Percentiles rank a stretch among this genome's conserved stretches.
phyloP scores from a whole-genome alignment of 2,888 invertebrate genomes.

The Nomada lathburiana region DNA sequence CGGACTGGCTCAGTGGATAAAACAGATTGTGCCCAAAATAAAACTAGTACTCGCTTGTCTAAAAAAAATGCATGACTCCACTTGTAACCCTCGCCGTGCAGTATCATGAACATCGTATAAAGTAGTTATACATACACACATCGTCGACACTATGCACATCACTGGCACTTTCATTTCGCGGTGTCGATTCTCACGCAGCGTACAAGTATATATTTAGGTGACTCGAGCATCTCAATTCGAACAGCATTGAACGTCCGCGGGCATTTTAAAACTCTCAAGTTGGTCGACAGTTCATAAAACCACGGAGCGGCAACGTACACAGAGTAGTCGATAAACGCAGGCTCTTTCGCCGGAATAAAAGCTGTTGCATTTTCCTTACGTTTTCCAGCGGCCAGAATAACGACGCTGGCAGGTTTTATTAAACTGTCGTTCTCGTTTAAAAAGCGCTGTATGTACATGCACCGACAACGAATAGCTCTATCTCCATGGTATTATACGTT shows the following conservation, averaged over 20 bases:
- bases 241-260: background rate
- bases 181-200: background rate
- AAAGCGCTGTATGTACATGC: constrained; percentile 9
- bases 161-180: background rate
- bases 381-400: constrained; percentile 38
- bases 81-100: too few relatives aligned
- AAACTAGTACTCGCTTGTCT: background rate
- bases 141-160: too few relatives aligned
- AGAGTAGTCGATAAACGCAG: constrained; percentile 38
- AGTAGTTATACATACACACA: too few relatives aligned
- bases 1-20: background rate
- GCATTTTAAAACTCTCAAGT: constrained; percentile 3
- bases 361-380: constrained; percentile 49
- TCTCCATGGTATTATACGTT: constrained; percentile 38
- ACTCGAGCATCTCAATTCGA: constrained; percentile 9
- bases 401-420: constrained; percentile 44
- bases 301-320: constrained; percentile 10
- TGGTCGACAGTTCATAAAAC: constrained; percentile 28
- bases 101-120: too few relatives aligned
- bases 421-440: constrained; percentile 52
- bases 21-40: background rate
- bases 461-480: constrained; percentile 32
- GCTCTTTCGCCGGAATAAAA: constrained; percentile 32
- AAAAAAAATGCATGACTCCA: too few relatives aligned
- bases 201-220: constrained; percentile 2